phyloP scores from a whole-genome alignment of 2,113 vertebrate genomes.

The Copsychus sechellarum region DNA sequence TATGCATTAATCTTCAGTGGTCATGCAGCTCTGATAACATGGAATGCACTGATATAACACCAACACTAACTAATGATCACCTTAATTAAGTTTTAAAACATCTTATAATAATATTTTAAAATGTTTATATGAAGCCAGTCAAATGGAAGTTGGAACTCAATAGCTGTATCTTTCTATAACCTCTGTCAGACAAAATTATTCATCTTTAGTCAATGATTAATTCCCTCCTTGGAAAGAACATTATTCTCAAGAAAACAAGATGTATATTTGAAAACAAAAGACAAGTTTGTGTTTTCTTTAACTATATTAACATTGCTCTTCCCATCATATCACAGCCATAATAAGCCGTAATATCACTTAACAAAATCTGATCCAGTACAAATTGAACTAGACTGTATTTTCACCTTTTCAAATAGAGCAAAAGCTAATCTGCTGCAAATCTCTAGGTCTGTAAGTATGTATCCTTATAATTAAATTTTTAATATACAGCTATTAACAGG shows the following conservation, averaged over 20 bases:
- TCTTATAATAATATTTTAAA: not conserved
- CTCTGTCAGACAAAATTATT: not conserved
- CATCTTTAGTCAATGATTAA: not conserved
- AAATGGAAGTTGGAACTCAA: not conserved
- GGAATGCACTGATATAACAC: not conserved
- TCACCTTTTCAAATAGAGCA: not conserved
- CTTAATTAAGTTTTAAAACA: not conserved
- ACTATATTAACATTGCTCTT: not conserved
- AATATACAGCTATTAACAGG: not conserved
- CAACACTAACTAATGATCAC: not conserved
- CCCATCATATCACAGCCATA: no score
- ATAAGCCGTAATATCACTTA: not conserved
- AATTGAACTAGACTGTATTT: not conserved
- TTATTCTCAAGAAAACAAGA: not conserved
- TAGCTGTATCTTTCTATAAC: not conserved
- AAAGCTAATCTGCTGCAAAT: not conserved
- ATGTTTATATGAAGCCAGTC: not conserved
- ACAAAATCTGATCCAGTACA: not conserved
- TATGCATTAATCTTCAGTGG: not conserved
- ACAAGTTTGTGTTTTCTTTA: not conserved
- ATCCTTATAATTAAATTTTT: not conserved
- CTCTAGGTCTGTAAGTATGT: not conserved
- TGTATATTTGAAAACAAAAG: not conserved
- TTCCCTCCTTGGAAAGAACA: not conserved
- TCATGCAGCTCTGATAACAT: not conserved